Conservation (phyloP, 2,888 invertebrate species). For the Trichacis sp. region DNA sequence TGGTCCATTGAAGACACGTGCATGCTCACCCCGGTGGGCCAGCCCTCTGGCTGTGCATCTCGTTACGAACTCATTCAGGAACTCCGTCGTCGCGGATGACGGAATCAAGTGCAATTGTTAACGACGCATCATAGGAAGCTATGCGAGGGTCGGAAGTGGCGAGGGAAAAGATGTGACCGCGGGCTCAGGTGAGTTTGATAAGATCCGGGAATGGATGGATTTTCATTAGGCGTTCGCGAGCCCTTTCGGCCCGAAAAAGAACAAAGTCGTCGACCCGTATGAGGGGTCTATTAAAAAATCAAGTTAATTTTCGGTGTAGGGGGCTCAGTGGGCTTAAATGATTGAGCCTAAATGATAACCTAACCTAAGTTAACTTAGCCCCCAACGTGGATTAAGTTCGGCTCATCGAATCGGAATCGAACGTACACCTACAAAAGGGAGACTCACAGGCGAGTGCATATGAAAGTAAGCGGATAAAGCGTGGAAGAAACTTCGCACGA, state of each 20-base stretch:
- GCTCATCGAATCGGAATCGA: constrained; percentile 19
- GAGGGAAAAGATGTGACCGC: constrained; percentile 4
- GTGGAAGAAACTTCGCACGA: constrained; percentile 42
- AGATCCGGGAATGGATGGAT: neutral
- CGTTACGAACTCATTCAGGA: constrained; percentile 68
- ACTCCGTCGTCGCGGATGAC: constrained; percentile 57
- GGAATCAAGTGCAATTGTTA: constrained; percentile 68
- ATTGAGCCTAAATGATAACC: constrained; percentile 3
- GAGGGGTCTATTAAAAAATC: neutral
- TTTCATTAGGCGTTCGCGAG: neutral
- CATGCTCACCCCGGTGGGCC: constrained; percentile 56
- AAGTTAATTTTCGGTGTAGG: neutral
- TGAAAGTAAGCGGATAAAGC: constrained; percentile 34
- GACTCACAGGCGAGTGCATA: constrained; percentile 29
- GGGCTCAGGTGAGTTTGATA: neutral
- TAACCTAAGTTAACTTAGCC: no score
- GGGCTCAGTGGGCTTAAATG: constrained; percentile 2
- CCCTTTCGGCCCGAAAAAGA: neutral
- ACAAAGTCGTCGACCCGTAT: neutral
- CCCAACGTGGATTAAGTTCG: constrained; percentile 22
- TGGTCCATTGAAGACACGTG: constrained; percentile 69
- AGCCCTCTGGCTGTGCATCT: constrained; percentile 66
- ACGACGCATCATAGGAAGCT: constrained; percentile 39
- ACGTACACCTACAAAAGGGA: constrained; percentile 28
- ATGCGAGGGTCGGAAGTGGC: constrained; percentile 4